These are phyloP conservation scores for Antennarius maculatus DNA, from an alignment of 2,797 vertebrate genomes.

Conservation along the genomic window DNA sequence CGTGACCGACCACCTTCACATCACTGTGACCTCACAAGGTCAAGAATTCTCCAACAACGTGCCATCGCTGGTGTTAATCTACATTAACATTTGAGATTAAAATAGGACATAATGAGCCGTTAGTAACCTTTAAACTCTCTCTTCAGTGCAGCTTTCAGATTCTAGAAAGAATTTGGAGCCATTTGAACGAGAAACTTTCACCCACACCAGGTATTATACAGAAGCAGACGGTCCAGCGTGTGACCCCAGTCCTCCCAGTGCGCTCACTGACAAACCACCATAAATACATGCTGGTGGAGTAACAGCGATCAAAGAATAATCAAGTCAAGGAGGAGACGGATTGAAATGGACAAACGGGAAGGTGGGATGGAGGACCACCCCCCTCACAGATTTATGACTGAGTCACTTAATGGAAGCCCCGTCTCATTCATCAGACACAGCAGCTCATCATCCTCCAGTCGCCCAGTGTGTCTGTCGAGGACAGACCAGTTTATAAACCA, in stretches of 20 bases:
- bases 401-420: conserved; percentile 56
- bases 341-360: conserved; percentile 39
- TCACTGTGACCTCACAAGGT: conserved; percentile 46
- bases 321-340: conserved; percentile 7
- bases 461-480: conserved; percentile 48
- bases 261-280: conserved; percentile 33
- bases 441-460: conserved; percentile 49
- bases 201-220: no score
- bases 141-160: conserved; percentile 1
- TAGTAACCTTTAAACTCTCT: neutral
- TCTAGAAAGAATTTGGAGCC: no score
- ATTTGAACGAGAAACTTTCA: no score
- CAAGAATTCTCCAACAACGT: conserved; percentile 30
- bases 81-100: conserved; percentile 3
- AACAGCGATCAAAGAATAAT: conserved; percentile 25
- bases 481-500: conserved; percentile 38
- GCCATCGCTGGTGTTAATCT: neutral
- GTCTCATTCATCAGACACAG: conserved; percentile 60
- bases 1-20: conserved; percentile 43
- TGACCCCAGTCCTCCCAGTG: conserved; percentile 6
- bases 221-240: conserved; percentile 45
- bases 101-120: neutral
- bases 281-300: conserved; percentile 21
- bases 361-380: conserved; percentile 40
- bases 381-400: conserved; percentile 52